Conservation (phyloP, 2,888 invertebrate genomes). For the Pseudococcus longispinus region DNA sequence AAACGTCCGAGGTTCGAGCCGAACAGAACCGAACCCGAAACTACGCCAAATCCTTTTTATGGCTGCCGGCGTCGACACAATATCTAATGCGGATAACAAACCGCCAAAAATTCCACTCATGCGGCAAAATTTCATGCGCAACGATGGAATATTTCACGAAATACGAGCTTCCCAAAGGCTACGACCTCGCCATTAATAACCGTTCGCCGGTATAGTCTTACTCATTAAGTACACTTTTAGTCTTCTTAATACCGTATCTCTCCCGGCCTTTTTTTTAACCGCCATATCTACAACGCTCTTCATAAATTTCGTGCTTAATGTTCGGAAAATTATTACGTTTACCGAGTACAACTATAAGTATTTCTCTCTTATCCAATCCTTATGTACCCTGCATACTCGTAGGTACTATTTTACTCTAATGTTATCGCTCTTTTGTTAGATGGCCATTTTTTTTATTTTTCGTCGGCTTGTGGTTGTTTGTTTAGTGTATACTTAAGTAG, state of each 20-base stretch:
- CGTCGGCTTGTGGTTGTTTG: too few species aligned
- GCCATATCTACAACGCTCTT: background rate
- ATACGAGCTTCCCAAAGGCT: background rate
- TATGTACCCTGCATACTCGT: too few species aligned
- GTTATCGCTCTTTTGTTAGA: too few species aligned
- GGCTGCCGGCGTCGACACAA: background rate
- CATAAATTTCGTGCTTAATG: conserved; percentile 32
- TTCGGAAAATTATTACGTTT: conserved; percentile 42
- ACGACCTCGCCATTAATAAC: conserved; percentile 11
- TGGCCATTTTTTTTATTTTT: too few species aligned
- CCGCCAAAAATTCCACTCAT: conserved; percentile 29
- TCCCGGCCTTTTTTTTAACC: background rate
- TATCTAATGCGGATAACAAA: conserved; percentile 22
- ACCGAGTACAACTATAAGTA: too few species aligned
- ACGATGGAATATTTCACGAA: background rate
- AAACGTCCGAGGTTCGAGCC: background rate
- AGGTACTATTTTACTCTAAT: too few species aligned
- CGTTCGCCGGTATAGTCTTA: background rate
- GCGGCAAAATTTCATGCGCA: conserved; percentile 13
- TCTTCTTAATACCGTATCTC: background rate
- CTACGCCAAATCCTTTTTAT: background rate
- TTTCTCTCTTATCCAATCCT: too few species aligned
- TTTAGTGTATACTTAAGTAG: too few species aligned
- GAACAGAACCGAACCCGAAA: too few species aligned
- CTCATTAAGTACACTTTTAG: conserved; percentile 29